Evolutionary conservation across 2,113 vertebrate species (phyloP), one percentile per base, ranked within the genome.

Genomic region (Connochaetes taurinus): DNA sequence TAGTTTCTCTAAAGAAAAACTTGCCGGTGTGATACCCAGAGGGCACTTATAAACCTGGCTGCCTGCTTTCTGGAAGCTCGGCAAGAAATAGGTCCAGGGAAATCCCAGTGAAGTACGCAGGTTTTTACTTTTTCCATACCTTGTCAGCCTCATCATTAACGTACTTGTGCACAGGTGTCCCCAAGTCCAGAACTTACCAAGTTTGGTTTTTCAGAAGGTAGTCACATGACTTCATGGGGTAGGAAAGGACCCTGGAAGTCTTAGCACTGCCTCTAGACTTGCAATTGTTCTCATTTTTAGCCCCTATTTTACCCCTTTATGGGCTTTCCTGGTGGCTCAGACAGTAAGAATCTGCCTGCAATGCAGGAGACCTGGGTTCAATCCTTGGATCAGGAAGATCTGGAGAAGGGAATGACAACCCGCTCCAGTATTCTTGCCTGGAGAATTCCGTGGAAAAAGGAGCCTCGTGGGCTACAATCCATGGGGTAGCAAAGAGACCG

Each of bases 91-190:
- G 21, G 25, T 92, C 62, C 33, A 29, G 29, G 88, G 76, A 97
- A 53, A 94, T 85, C 78, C 76, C 52, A 82, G 19, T 50, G 50
- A 60, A 43, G 50, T 71, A 7, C 36, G 11, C n/a, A 83, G 43
- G 64, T 40, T 94, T 89, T 76, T 52, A 36, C 29, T 45, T 91
- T 92, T 76, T 64, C 62, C 40, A 45, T 82, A 60, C 40, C 5
- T 92, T 91, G 90, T 95, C 62, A 94, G 43, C 55, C 50, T 95
- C 47, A 71, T 91, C 55, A 57, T 55, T 95, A 91, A 97, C 55
- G 3, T 60, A 50, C 10, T 86, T 86, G 29, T 80, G 25, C 36
- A 74, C 36, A 40, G 31, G 21, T 85, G 27, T 93, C 74, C 87
- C 67, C 23, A 92, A 85, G 50, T n/a, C 78, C 31, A 62, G 50